Evolutionary conservation across 1,140 invertebrate species (phyloP), one percentile per base, ranked within the genome.

Genomic region (Monochamus saltuarius): DNA sequence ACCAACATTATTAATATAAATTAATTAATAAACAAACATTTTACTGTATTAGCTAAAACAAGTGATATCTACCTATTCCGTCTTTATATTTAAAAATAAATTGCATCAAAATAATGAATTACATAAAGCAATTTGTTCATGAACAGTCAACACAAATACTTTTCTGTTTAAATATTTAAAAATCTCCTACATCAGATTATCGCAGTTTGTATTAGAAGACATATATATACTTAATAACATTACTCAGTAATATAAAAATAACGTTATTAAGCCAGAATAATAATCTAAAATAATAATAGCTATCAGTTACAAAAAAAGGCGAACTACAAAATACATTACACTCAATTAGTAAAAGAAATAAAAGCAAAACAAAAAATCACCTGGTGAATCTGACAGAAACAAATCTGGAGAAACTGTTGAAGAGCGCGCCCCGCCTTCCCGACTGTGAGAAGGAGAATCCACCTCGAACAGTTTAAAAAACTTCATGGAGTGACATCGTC

Each of bases 391-490:
- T 60, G 59, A 62, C 51, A 73, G 61, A 34, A 66, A 54, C 35
- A 56, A 47, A 53, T 73, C 71, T 56, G 71, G 68, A 38, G 68
- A 70, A 29, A 29, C 22, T 60, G 67, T 51, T 59, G 73, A 67
- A 64, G 73, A 69, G 62, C 64, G 70, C 64, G 65, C 64, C 64
- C 67, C 66, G 53, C 71, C 73, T 71, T 72, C 73, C 64, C 61
- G 49, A 37, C 49, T 67, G n/a, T 66, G 66, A 14, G 59, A 59
- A 60, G 69, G 66, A 19, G 73, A 74, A 73, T 75, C 74, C 74
- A 75, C 74, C 60, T 68, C 72, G 66, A 72, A 67, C 40, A 69
- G 60, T 39, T 52, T 60, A 37, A 67, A 57, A 64, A 69, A 69
- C 67, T 68, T 68, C 72, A 74, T 70, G 52, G 39, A 34, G 37